Evolutionary conservation across 2,797 vertebrate species (phyloP), one percentile per base, ranked within the genome.

Genomic region (Brotula barbata): DNA sequence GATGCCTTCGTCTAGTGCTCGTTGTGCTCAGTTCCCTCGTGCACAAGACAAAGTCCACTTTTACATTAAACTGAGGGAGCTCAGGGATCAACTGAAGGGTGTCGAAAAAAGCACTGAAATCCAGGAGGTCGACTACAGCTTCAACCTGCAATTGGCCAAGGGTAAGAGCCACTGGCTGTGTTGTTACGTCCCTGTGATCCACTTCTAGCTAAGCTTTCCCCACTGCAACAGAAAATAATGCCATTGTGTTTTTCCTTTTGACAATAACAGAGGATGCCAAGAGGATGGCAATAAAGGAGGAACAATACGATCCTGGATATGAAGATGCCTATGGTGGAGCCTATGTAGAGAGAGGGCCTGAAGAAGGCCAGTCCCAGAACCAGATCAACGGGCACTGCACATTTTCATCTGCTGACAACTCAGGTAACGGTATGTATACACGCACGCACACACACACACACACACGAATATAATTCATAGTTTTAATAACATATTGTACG

Each of bases 1-100:
- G 71, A 99, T 98, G 97, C 97, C 97, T 0, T 99, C 97, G 0
- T 99, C 97, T 56, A 99, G 97, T 19, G 96, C 97, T 9, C 93
- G 97, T 2, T 99, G 97, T 72, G 96, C 97, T 53, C 97, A 99
- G 90, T 99, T 99, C 78, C 97, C 97, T 19, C 94, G 96, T 0
- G 97, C 97, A 39, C 97, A 99, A 89, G 97, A 99, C 82, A 98
- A 99, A 86, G 97, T 99, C 9, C 96, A 99, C 87, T 98, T 96
- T 85, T 99, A 99, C 82, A 98, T 99, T 82, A 99, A 97, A 62
- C 91, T 99, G 71, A 91, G 93, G 73, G 96, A 98, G 61, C 89
- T 99, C 25, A 72, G 96, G 67, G 94, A 98, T 69, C 89, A 97
- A 22, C 86, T 99, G 79, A 96, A 93, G 85, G 97, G 97, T 31